Percentiles rank a stretch among this genome's conserved stretches.
Conservation (phyloP, 2,888 invertebrate species). For the Synergus japonicus region DNA sequence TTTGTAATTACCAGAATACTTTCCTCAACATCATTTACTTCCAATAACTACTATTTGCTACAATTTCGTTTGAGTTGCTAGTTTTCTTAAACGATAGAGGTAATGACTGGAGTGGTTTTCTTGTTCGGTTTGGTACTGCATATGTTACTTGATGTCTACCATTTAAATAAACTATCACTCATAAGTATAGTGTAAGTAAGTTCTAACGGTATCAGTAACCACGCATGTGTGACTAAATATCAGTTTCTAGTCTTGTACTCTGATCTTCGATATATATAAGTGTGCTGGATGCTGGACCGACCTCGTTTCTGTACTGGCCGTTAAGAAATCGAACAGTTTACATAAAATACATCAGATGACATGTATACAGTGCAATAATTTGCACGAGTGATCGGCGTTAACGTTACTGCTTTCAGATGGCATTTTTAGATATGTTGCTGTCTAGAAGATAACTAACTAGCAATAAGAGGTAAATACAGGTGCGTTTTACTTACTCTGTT, state of each 20-base stretch:
- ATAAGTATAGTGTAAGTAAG: slow-evolving; percentile 19
- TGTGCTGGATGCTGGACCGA: background rate
- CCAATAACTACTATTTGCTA: background rate
- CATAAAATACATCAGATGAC: slow-evolving; percentile 44
- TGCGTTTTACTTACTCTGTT: slow-evolving; percentile 50
- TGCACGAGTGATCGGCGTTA: slow-evolving; percentile 47
- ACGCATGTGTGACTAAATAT: slow-evolving; percentile 37
- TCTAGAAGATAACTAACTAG: slow-evolving; percentile 52
- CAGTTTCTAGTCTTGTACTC: slow-evolving; percentile 19
- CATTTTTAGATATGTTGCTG: slow-evolving; percentile 39
- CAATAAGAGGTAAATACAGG: slow-evolving; percentile 55
- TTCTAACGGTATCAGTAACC: slow-evolving; percentile 33
- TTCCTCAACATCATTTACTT: background rate
- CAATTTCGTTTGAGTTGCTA: background rate
- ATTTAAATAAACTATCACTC: slow-evolving; percentile 39
- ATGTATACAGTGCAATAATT: slow-evolving; percentile 54
- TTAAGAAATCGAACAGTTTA: slow-evolving; percentile 30
- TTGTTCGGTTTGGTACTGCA: background rate
- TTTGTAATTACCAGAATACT: background rate
- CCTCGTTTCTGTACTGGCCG: slow-evolving; percentile 1
- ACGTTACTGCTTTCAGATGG: slow-evolving; percentile 51
- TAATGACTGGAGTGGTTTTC: slow-evolving; percentile 16
- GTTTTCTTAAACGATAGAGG: background rate
- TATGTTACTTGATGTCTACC: slow-evolving; percentile 12
- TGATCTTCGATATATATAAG: slow-evolving; percentile 30